Base-by-base conservation (phyloP, 2,113 vertebrate species). In the Corythornis madagascariensis region DNA sequence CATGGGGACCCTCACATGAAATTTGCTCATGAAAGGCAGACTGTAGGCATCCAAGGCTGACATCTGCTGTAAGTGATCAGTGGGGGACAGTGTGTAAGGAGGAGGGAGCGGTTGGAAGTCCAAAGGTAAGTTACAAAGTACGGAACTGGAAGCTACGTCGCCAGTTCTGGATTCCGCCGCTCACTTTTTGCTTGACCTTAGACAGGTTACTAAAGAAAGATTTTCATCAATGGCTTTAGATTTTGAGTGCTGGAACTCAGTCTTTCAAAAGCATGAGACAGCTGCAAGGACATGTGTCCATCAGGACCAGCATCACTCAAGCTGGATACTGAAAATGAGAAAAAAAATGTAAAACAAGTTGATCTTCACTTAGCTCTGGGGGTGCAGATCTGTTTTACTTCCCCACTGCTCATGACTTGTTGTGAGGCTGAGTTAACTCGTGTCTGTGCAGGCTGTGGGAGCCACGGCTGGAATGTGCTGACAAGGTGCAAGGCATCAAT, bases 371-470 rank as follows among this genome's bases (percentile, higher is more conserved):
- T 26, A 13, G 50, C 50, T 26, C 28, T 16, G 26, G 72, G 83
- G 57, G 11, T 86, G 76, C 65, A 93, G 73, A 75, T 83, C 18
- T 14, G 25, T 48, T 74, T 94, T 33, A 45, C 16, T 78, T 79
- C 59, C 55, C 31, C 79, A 50, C 57, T 81, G 69, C 65, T 78
- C 74, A 16, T 29, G 55, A 26, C 19, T 67, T 67, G 67, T 90
- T 92, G 67, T 61, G 82, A 94, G 71, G 38, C 86, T 91, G 72
- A 85, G 57, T 93, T 94, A 89, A 76, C 71, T 93, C 38, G 19
- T 86, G 84, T 96, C 84, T 94, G 86, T 79, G 76, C 87, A 83
- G 71, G 56, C 83, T 89, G 70, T 66, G 69, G 77, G 71, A 94
- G 52, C 72, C 75, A 77, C 79, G 70, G 82, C 55, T 79, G 82